Conservation (phyloP, 2,113 vertebrate genomes). For the Hemichromis elongatus region DNA sequence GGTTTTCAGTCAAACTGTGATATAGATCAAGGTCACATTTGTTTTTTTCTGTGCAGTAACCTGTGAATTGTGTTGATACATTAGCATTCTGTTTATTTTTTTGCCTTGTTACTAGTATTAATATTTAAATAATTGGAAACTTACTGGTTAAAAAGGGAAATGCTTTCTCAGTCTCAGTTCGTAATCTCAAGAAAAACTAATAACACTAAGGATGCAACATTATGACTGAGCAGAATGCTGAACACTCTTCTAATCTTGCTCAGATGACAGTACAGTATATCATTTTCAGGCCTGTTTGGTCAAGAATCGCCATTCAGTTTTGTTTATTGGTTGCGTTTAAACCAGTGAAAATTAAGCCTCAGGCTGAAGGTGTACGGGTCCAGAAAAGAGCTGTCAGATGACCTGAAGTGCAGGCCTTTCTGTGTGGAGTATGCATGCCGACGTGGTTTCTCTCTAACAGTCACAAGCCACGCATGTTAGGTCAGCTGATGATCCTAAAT, state of each 20-base stretch:
- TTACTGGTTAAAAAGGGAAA: background rate
- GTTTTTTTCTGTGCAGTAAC: background rate
- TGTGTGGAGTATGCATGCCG: background rate
- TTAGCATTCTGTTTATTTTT: background rate
- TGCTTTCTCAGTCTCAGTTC: background rate
- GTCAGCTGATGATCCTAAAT: background rate
- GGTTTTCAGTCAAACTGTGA: background rate
- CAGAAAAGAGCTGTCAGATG: background rate
- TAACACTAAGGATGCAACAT: fast-evolving
- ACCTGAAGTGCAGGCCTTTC: background rate
- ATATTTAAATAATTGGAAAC: background rate
- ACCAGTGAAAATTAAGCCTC: background rate
- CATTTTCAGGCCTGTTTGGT: background rate
- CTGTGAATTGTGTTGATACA: background rate
- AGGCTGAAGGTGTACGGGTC: background rate
- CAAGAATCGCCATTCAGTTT: background rate
- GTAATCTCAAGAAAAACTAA: fast-evolving
- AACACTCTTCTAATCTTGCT: fast-evolving
- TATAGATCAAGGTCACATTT: background rate
- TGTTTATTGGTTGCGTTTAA: background rate
- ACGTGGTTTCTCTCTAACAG: background rate
- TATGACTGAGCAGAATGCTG: background rate
- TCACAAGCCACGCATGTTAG: background rate
- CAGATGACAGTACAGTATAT: background rate
- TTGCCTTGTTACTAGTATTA: background rate